phyloP scores from a whole-genome alignment of 2,113 vertebrate genomes.

The Paramisgurnus dabryanus region DNA sequence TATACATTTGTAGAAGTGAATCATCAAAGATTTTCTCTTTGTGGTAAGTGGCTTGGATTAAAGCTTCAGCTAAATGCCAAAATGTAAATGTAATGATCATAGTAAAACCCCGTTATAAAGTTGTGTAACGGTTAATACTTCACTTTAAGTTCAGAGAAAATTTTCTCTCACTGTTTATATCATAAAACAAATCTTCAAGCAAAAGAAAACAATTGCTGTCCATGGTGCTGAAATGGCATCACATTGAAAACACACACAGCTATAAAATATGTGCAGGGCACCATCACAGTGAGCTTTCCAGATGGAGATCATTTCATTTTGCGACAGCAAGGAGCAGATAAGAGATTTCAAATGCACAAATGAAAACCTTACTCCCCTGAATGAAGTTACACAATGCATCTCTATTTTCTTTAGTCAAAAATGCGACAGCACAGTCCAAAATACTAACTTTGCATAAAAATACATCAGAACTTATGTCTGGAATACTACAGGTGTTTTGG shows the following conservation, averaged over 20 bases:
- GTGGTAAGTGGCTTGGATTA: too few species aligned
- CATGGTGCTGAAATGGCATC: slow-evolving; percentile 23
- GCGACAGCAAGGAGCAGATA: background rate
- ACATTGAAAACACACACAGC: background rate
- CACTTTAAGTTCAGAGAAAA: too few species aligned
- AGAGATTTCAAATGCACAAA: background rate
- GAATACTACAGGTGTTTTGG: too few species aligned
- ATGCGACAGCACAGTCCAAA: background rate
- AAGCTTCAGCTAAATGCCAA: too few species aligned
- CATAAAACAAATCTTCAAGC: background rate
- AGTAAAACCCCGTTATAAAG: too few species aligned
- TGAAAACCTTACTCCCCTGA: background rate
- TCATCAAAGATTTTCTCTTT: too few species aligned
- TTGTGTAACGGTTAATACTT: too few species aligned
- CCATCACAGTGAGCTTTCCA: slow-evolving; percentile 11
- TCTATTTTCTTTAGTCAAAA: background rate
- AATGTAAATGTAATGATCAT: background rate
- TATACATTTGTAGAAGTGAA: too few species aligned
- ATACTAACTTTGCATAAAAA: too few species aligned
- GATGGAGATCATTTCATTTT: slow-evolving; percentile 17
- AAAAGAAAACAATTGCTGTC: slow-evolving; percentile 14
- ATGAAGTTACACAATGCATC: background rate
- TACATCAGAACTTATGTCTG: too few species aligned
- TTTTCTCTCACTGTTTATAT: background rate
- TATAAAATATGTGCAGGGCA: background rate